Evolutionary conservation across 2,113 vertebrate genomes (phyloP).

Genomic region (Vulpes vulpes): DNA sequence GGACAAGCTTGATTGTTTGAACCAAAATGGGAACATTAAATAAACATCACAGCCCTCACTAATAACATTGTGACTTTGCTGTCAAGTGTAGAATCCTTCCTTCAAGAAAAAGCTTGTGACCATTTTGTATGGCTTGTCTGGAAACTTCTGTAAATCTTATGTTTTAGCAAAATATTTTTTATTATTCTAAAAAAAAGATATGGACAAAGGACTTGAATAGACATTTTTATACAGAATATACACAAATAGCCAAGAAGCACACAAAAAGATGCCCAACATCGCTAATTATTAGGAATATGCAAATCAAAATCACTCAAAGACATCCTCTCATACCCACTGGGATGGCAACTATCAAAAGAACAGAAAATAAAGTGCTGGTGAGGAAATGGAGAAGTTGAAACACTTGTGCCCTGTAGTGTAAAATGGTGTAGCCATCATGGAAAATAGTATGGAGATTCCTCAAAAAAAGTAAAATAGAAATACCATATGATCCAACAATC

Average conservation of each 20-base stretch:
- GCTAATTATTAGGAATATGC: neutral
- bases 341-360: neutral
- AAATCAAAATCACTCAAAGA: neutral
- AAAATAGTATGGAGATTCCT: neutral
- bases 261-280: neutral
- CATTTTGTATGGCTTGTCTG: too few relatives aligned
- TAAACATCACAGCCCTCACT: too few relatives aligned
- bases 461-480: neutral
- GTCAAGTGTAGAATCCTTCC: too few relatives aligned
- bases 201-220: neutral
- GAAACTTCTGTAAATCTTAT: too few relatives aligned
- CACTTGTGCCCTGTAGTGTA: neutral
- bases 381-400: neutral
- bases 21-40: too few relatives aligned
- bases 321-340: neutral
- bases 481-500: neutral
- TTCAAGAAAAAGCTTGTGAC: too few relatives aligned
- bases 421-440: neutral
- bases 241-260: neutral
- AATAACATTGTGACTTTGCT: too few relatives aligned
- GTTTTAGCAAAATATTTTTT: too few relatives aligned
- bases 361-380: neutral
- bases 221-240: neutral
- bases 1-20: too few relatives aligned
- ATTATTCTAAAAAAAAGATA: neutral